These are phyloP conservation scores for Petrocephalus zakoni DNA, from an alignment of 2,113 vertebrate species.

Conservation along the genomic window DNA sequence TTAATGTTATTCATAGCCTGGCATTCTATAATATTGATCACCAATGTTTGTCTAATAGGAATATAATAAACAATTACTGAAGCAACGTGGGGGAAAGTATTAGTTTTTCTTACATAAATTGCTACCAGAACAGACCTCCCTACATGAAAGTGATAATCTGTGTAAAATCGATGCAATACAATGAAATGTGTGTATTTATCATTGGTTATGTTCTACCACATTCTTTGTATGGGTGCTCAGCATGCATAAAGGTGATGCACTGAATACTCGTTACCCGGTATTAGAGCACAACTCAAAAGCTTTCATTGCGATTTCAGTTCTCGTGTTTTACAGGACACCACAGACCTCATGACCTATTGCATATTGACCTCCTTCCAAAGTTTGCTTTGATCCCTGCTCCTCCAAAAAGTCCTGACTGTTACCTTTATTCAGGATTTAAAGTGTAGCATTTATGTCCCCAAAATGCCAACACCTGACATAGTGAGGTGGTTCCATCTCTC, in stretches of 20 bases:
- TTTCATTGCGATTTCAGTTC: neutral
- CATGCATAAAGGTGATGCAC: neutral
- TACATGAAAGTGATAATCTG: slow-evolving; percentile 95
- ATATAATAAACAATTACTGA: slow-evolving; percentile 99
- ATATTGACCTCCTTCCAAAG: neutral
- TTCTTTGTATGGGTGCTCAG: neutral
- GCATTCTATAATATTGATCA: slow-evolving; percentile 93
- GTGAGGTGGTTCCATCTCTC: neutral
- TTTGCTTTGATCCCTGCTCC: neutral
- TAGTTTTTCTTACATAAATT: slow-evolving; percentile 98
- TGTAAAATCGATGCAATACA: slow-evolving; percentile 97
- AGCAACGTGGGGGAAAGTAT: slow-evolving; percentile 81
- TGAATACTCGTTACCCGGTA: neutral
- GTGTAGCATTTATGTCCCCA: neutral
- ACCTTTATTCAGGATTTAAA: neutral
- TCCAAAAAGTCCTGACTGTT: neutral
- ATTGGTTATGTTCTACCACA: slow-evolving; percentile 40
- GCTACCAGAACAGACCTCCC: slow-evolving; percentile 82
- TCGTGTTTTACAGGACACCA: neutral
- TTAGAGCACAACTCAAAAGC: neutral
- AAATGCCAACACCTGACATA: neutral
- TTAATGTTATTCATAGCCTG: slow-evolving; percentile 89
- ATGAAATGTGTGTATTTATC: slow-evolving; percentile 83
- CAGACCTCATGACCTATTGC: neutral
- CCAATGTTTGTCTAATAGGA: slow-evolving; percentile 97